Base-by-base conservation (phyloP, 2,888 invertebrate genomes). In the Hoplodrina blanda region DNA sequence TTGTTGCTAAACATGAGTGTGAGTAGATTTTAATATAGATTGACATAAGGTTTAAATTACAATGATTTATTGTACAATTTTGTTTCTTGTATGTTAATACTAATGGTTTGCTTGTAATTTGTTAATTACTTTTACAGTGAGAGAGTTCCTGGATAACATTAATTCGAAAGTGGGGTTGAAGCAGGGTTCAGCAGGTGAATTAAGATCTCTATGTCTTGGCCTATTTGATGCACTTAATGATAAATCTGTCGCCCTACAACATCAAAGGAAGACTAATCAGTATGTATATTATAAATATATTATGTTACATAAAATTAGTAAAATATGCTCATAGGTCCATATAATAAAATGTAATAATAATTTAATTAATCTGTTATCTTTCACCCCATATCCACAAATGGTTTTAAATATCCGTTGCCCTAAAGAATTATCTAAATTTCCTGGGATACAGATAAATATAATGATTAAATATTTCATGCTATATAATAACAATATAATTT, bases 251-350 rank as follows among this genome's bases (percentile, higher is more conserved):
- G 98, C 98, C 1, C 92, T 98, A 41, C 97, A 97, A 76, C 98
- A 98, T 93, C 98, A 98, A 86, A 97, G 98, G 86, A 98, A 98
- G 93, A 98, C 98, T 7, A 99, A 98, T 91, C 98, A 97, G 98
- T 98, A 96, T 89, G 93, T 88, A 62, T 20, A 41, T 19, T 11
- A 46, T 5, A 57, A 33, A 44, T 60, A 50, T 44, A 30, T n/a
- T n/a, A n/a, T n/a, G n/a, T 52, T 25, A 49, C 10, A 66, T 33
- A 37, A n/a, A 20, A 56, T 55, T 41, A 10, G 13, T 49, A 20
- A 63, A 30, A 33, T 55, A n/a, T 13, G 17, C 11, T 54, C 10
- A 33, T 55, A 10, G 8, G n/a, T 15, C 2, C 11, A 7, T 33
- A 11, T n/a, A 1, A 17, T 37, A 37, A 37, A 37, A 37, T 37